Base-by-base conservation (phyloP, 2,888 invertebrate genomes). In the Ephialtes manifestator region DNA sequence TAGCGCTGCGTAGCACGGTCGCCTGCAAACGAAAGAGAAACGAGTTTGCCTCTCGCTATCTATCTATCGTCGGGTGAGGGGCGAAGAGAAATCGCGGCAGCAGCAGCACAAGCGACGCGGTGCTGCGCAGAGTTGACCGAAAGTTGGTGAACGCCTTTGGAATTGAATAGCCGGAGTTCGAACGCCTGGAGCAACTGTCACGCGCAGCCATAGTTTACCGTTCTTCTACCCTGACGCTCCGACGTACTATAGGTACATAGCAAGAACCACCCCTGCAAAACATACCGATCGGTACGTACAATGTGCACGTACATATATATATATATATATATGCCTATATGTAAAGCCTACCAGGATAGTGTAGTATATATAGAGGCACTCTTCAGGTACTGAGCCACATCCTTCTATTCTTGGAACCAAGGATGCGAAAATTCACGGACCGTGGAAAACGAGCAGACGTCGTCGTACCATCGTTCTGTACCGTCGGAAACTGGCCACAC, bases 151-250 rank as follows among this genome's bases (percentile, higher is more conserved):
- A 84, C 80, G 83, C 77, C 81, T 84, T 68, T 70, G 81, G 87
- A 92, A 90, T 89, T 89, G 91, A 91, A 91, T 91, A 89, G 91
- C 88, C 86, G 78, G 85, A 88, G 89, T 89, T 90, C 77, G 88
- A 87, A 83, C 87, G 60, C 89, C 89, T 87, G 76, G 74, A 88
- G 90, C 90, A 86, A 89, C 90, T 90, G 90, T 90, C 92, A 90
- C 87, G 87, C 77, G 87, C 90, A 91, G 90, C 87, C 81, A 81
- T 88, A 89, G 87, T 87, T 89, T 88, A 85, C 85, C 85, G 84
- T 76, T 88, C 85, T 88, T 86, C 87, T 74, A 79, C 85, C 82
- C 74, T 86, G 78, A 84, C 78, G 87, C 85, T 88, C 76, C 51
- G 70, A 35, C 77, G 67, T 70, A 81, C 70, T 81, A 65, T 75